phyloP scores from a whole-genome alignment of 2,888 invertebrate species.

The Nomada ruficornis region DNA sequence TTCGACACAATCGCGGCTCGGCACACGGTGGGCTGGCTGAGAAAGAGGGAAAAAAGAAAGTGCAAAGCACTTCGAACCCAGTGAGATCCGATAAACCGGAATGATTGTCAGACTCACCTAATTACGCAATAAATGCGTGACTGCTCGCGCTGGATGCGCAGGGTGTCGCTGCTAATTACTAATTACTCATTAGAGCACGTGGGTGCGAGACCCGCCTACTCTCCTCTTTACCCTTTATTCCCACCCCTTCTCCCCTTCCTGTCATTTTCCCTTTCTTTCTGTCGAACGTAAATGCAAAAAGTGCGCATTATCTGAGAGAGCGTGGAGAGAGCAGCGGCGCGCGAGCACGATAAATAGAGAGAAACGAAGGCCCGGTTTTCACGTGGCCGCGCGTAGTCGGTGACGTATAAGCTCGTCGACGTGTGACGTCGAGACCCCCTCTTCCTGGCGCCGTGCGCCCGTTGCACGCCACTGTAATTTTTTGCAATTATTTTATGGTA shows the following conservation, averaged over 20 bases:
- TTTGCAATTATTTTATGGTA: constrained; percentile 68
- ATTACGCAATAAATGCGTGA: constrained; percentile 73
- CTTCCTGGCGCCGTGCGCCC: constrained; percentile 20
- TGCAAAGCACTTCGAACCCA: constrained; percentile 12
- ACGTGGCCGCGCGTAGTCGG: constrained; percentile 40
- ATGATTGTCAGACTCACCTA: constrained; percentile 67
- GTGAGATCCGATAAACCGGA: constrained; percentile 70
- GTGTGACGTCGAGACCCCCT: constrained; percentile 32
- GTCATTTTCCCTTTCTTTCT: constrained; percentile 7
- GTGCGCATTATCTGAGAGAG: constrained; percentile 53
- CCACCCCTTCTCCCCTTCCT: not conserved
- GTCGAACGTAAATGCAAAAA: constrained; percentile 43
- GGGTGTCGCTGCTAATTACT: constrained; percentile 72
- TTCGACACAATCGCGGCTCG: constrained; percentile 48
- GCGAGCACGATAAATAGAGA: constrained; percentile 46
- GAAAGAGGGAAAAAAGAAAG: not conserved
- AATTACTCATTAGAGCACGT: constrained; percentile 75
- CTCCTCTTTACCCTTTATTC: not conserved
- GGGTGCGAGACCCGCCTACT: constrained; percentile 35
- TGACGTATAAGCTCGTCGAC: constrained; percentile 54
- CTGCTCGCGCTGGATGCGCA: constrained; percentile 62
- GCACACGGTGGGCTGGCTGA: constrained; percentile 1
- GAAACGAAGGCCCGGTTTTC: constrained; percentile 45
- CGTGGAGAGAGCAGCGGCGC: constrained; percentile 40
- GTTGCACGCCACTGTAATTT: constrained; percentile 58